Conservation (phyloP, 2,113 vertebrate genomes). For the Cephalopterus ornatus region DNA sequence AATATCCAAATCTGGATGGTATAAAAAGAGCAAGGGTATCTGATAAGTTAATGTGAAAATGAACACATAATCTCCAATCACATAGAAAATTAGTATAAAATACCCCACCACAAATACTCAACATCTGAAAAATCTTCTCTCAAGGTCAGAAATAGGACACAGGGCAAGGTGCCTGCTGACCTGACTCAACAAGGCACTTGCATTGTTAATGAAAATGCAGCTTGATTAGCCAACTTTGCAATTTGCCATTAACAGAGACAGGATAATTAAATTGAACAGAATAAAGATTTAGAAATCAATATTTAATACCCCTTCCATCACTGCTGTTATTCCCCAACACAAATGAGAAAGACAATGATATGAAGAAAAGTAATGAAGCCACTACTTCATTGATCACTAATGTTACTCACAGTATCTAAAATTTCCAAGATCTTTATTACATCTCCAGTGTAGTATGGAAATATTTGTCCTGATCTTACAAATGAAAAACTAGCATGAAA, state of each 20-base stretch:
- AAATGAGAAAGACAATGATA: background rate
- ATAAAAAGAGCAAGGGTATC: background rate
- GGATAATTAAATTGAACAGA: background rate
- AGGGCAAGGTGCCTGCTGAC: rapidly evolving
- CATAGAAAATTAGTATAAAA: background rate
- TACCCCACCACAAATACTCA: background rate
- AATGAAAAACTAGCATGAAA: background rate
- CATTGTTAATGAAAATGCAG: background rate
- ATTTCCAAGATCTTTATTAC: background rate
- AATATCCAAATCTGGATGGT: background rate
- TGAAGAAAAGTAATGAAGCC: background rate
- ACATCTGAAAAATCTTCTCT: background rate
- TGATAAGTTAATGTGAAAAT: background rate
- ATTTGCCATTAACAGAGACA: background rate
- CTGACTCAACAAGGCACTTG: background rate
- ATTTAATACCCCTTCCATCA: constrained; percentile 24
- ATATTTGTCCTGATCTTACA: background rate
- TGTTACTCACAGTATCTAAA: background rate
- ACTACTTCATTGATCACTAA: background rate
- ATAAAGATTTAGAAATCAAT: constrained; percentile 39
- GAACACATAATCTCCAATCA: background rate
- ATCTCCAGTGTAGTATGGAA: background rate
- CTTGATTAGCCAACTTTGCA: background rate
- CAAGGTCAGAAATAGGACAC: background rate
- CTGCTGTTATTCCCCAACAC: background rate